Conservation (phyloP, 1,140 invertebrate species). For the Drosophila guanche region DNA sequence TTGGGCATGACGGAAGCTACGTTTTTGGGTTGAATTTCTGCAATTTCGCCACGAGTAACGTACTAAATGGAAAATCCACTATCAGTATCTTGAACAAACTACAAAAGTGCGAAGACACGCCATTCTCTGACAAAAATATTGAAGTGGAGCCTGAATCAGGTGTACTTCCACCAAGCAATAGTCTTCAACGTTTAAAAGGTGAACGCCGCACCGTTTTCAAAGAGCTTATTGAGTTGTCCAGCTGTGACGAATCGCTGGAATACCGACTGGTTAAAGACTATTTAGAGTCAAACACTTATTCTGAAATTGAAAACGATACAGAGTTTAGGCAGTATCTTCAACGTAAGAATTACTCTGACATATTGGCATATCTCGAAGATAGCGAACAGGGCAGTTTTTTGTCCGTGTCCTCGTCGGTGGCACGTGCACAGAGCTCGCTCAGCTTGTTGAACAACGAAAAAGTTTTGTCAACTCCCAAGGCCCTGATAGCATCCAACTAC, state of each 20-base stretch:
- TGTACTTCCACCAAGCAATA: constrained; percentile 22
- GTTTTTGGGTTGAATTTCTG: constrained; percentile 69
- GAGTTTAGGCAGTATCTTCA: constrained; percentile 75
- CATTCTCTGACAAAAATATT: not conserved
- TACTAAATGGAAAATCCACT: constrained; percentile 69
- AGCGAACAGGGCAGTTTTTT: constrained; percentile 54
- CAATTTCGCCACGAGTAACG: constrained; percentile 63
- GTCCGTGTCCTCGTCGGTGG: constrained; percentile 64
- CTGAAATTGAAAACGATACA: constrained; percentile 72
- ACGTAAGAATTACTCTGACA: constrained; percentile 74
- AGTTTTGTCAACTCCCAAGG: constrained; percentile 57
- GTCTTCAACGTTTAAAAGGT: constrained; percentile 62
- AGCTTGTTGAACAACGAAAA: constrained; percentile 62
- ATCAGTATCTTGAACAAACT: constrained; percentile 64
- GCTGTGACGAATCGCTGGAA: constrained; percentile 71
- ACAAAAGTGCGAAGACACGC: constrained; percentile 49
- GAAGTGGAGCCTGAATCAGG: not conserved
- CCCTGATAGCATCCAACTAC: constrained; percentile 39
- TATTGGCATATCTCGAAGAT: constrained; percentile 66
- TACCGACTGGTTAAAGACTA: constrained; percentile 74
- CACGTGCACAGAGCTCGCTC: constrained; percentile 61
- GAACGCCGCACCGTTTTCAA: constrained; percentile 71
- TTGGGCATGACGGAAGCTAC: constrained; percentile 43
- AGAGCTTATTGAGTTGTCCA: constrained; percentile 71
- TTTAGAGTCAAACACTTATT: constrained; percentile 72